Conservation (phyloP, 2,888 invertebrate genomes). For the Nysson spinosus region DNA sequence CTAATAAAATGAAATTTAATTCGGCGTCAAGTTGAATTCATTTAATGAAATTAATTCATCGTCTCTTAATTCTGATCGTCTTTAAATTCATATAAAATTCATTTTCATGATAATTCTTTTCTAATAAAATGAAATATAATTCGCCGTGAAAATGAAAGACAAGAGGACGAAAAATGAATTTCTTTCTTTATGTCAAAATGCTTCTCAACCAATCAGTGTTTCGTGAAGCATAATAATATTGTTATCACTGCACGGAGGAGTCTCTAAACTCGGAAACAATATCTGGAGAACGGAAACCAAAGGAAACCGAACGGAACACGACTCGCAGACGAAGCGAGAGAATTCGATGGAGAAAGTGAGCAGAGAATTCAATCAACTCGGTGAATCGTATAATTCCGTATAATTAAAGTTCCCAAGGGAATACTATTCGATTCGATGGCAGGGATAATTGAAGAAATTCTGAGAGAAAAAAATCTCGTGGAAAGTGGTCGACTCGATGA, state of each 20-base stretch:
- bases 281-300: not conserved
- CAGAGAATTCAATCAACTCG: conserved; percentile 22
- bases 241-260: not conserved
- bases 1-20: too few species aligned
- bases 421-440: conserved; percentile 18
- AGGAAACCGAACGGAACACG: not conserved
- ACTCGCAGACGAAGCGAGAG: not conserved
- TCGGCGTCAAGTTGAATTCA: too few species aligned
- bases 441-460: conserved; percentile 28
- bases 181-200: not conserved
- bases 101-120: not conserved
- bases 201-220: not conserved
- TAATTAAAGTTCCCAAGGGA: conserved; percentile 27
- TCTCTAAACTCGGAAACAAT: not conserved
- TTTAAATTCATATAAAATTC: too few species aligned
- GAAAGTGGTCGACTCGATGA: conserved; percentile 29
- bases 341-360: conserved; percentile 30
- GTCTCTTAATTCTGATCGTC: too few species aligned
- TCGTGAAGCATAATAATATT: not conserved
- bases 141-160: not conserved
- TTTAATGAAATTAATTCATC: too few species aligned
- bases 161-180: not conserved
- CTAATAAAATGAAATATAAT: too few species aligned
- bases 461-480: not conserved
- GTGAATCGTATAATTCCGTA: conserved; percentile 39